Conservation (phyloP, 2,888 invertebrate species). For the Sarcophaga subvicina region DNA sequence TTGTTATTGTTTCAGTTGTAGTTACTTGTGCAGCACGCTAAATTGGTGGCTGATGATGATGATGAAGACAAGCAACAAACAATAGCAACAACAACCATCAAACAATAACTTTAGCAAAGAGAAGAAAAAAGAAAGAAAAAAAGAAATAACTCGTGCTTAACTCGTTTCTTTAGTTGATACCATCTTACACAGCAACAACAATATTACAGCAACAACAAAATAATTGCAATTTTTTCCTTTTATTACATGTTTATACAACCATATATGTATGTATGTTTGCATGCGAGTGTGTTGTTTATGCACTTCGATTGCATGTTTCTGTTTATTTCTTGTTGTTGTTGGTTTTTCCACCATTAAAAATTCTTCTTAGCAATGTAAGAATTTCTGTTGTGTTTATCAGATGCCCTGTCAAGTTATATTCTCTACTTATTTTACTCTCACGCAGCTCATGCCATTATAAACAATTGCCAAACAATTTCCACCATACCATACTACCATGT, state of each 20-base stretch:
- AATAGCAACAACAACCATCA: not conserved
- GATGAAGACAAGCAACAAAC: constrained; percentile 23
- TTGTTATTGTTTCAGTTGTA: constrained; percentile 2
- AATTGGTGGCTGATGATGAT: constrained; percentile 45
- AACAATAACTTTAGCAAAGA: constrained; percentile 9
- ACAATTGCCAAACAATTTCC: not conserved
- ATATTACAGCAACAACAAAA: constrained; percentile 3
- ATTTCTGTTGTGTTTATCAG: constrained; percentile 56
- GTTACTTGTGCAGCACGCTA: constrained; percentile 37
- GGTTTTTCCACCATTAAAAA: constrained; percentile 47
- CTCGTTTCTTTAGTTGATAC: constrained; percentile 54
- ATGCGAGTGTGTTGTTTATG: not conserved
- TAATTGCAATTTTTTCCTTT: constrained; percentile 22
- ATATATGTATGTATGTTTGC: not conserved
- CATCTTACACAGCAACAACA: constrained; percentile 9
- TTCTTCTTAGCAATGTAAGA: constrained; percentile 44
- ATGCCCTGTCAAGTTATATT: constrained; percentile 37
- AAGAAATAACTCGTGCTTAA: constrained; percentile 62
- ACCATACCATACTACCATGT: too few relatives aligned
- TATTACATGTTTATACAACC: constrained; percentile 10
- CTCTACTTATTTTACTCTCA: not conserved
- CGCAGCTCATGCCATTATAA: constrained; percentile 16
- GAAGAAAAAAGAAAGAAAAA: constrained; percentile 6
- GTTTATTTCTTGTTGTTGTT: constrained; percentile 21
- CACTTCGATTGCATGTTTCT: constrained; percentile 40